phyloP scores from a whole-genome alignment of 2,888 invertebrate species.

The Morpho deidamia region DNA sequence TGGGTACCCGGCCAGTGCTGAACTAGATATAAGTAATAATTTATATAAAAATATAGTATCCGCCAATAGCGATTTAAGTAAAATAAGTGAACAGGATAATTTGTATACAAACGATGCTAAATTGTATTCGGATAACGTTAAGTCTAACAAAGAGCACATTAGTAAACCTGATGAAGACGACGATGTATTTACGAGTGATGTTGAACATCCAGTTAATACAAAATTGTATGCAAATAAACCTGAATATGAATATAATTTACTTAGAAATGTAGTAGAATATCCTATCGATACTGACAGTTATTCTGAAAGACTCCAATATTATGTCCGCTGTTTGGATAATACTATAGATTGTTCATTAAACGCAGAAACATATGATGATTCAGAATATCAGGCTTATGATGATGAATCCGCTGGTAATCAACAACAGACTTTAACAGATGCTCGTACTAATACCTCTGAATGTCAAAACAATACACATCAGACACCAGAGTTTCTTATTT shows the following conservation, averaged over 20 bases:
- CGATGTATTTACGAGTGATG: background rate
- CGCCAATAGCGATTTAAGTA: background rate
- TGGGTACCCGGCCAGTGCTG: background rate
- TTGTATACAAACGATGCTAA: background rate
- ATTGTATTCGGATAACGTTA: background rate
- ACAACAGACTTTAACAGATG: too few relatives aligned
- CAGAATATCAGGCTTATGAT: too few relatives aligned
- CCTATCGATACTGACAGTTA: background rate
- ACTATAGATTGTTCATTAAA: too few relatives aligned
- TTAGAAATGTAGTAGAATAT: background rate
- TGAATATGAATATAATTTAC: background rate
- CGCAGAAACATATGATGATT: too few relatives aligned
- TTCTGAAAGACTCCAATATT: background rate
- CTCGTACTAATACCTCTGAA: too few relatives aligned
- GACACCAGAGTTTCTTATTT: too few relatives aligned
- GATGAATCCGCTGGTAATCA: too few relatives aligned
- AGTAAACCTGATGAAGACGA: background rate
- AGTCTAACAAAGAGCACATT: too few relatives aligned
- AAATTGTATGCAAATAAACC: background rate
- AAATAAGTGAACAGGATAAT: background rate
- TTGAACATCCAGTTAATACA: conserved; percentile 1
- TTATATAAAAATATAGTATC: background rate
- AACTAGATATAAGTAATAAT: background rate
- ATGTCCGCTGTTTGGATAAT: too few relatives aligned
- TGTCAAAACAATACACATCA: too few relatives aligned